These are phyloP conservation scores for Amiota minor DNA, from an alignment of 2,888 invertebrate species.

Conservation along the genomic window DNA sequence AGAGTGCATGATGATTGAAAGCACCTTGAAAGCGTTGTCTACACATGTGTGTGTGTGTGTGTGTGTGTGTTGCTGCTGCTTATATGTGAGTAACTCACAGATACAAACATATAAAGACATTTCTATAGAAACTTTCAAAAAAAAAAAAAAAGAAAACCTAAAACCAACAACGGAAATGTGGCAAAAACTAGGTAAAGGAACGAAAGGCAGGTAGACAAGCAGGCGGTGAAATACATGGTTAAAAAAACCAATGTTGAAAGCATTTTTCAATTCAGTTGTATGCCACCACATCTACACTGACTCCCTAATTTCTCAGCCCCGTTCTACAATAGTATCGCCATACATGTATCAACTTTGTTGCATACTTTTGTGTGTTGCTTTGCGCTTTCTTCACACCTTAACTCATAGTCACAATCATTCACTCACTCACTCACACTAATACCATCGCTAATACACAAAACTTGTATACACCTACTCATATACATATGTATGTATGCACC, in stretches of 20 bases:
- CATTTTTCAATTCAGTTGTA: conserved; percentile 58
- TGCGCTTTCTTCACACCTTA: no score
- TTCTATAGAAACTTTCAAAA: no score
- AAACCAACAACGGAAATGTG: conserved; percentile 11
- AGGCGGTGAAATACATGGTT: no score
- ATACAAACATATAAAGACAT: no score
- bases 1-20: conserved; percentile 32
- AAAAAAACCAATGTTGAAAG: not conserved
- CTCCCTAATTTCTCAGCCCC: not conserved
- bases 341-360: not conserved
- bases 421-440: no score
- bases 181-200: conserved; percentile 34
- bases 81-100: not conserved
- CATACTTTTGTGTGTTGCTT: not conserved
- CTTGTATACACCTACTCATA: not conserved
- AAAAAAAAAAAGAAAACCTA: not conserved
- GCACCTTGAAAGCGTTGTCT: conserved; percentile 41
- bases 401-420: no score
- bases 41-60: not conserved
- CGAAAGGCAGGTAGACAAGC: conserved; percentile 50
- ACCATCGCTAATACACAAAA: no score
- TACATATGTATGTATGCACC: not conserved
- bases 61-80: not conserved
- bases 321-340: no score
- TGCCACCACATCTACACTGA: not conserved